Base-by-base conservation (phyloP, 2,888 invertebrate species). In the Pollenia amentaria region DNA sequence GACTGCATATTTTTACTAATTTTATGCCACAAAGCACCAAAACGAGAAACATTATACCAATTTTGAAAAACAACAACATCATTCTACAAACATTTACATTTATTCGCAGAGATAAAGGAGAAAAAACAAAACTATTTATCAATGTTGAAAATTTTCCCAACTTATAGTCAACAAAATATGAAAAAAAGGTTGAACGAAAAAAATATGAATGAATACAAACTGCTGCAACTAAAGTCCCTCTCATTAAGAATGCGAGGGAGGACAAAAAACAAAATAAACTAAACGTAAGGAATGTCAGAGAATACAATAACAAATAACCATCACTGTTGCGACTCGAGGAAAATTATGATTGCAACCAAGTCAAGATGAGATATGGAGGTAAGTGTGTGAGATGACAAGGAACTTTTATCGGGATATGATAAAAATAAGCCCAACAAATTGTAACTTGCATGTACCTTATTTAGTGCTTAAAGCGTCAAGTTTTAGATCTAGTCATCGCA, bases 51-150 rank as follows among this genome's bases (percentile, higher is more conserved):
- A 75, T 84, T 84, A 72, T 57, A 60, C 53, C 70, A 80, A 72
- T 84, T 83, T 76, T 11, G 11, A 48, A 51, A 51, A 77, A 77
- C 65, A 46, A 16, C 60, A 77, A 79, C 70, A 60, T 38, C 62
- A 65, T 10, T 9, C 72, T 38, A 29, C 62, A 18, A 44, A 53
- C 60, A 62, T 16, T 44, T 11, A 44, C 69, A 72, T 70, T 16
- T 44, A 76, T 48, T 53, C 21, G 21, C 60, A 55, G 11, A 69
- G 73, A 73, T 64, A 82, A 78, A 75, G 51, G 9, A 65, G 48
- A 72, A 79, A 86, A 85, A 88, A 84, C 80, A 88, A 84, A 88
- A 88, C 88, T 84, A 88, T 88, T 88, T 86, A 88, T 88, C 88
- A 88, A 86, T 81, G 86, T 86, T 81, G 73, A 83, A 84, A 64